phyloP scores from a whole-genome alignment of 2,888 invertebrate species.

The Drosophila helvetica region DNA sequence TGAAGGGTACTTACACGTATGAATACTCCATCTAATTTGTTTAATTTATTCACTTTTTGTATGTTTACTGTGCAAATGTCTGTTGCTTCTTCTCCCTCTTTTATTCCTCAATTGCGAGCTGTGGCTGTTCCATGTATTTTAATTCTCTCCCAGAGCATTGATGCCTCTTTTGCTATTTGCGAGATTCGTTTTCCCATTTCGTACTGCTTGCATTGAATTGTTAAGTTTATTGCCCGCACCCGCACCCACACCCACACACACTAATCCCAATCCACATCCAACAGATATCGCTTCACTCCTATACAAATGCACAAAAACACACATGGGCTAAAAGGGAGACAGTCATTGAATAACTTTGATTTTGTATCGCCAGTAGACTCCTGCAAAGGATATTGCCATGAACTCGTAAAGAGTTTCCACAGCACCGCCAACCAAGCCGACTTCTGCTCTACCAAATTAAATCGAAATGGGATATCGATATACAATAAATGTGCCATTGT shows the following conservation, averaged over 20 bases:
- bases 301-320: constrained; percentile 5
- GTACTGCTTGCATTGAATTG: constrained; percentile 62
- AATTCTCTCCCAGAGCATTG: no score
- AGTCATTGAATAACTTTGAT: constrained; percentile 10
- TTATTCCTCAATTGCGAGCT: no score
- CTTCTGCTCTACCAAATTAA: constrained; percentile 8
- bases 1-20: no score
- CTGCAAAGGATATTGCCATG: no score
- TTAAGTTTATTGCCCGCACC: constrained; percentile 68
- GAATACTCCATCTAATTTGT: no score
- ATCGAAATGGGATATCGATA: not conserved
- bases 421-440: not conserved
- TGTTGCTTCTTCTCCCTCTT: no score
- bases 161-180: no score
- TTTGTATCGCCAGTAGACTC: not conserved
- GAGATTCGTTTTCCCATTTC: no score
- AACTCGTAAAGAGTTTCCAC: constrained; percentile 1
- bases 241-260: not conserved
- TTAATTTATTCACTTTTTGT: no score
- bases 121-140: no score
- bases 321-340: not conserved
- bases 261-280: not conserved
- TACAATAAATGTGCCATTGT: not conserved
- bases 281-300: no score
- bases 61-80: no score